Conservation (phyloP, 2,113 vertebrate species). For the Solea senegalensis region DNA sequence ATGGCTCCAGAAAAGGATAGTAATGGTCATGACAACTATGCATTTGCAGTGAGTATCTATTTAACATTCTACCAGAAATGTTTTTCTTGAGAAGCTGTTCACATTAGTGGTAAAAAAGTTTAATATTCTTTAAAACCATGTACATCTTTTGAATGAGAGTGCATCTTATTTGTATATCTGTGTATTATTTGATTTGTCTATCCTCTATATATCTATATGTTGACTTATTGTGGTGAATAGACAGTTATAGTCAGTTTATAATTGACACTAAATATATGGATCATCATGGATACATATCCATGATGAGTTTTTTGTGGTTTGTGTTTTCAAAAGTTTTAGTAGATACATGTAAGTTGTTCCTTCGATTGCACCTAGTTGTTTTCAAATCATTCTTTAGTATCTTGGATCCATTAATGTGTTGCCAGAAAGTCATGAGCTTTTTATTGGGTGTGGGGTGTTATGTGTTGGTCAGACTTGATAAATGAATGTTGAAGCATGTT, state of each 20-base stretch:
- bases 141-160: no score
- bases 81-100: no score
- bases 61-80: neutral
- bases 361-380: neutral
- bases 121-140: no score
- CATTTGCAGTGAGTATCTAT: constrained; percentile 78
- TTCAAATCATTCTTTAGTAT: neutral
- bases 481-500: neutral
- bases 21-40: constrained; percentile 72
- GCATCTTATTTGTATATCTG: neutral
- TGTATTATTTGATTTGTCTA: neutral
- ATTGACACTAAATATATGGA: neutral
- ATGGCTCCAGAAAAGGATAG: constrained; percentile 78
- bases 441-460: no score
- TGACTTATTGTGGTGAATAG: neutral
- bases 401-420: no score
- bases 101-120: no score
- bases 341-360: neutral
- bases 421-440: neutral
- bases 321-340: no score
- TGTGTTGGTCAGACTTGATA: no score
- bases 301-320: no score
- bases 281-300: constrained; percentile 28
- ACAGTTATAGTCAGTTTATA: constrained; percentile 11
- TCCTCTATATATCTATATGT: neutral